Evolutionary conservation across 2,797 vertebrate genomes (phyloP).

Genomic region (Epinephelus malabaricus): DNA sequence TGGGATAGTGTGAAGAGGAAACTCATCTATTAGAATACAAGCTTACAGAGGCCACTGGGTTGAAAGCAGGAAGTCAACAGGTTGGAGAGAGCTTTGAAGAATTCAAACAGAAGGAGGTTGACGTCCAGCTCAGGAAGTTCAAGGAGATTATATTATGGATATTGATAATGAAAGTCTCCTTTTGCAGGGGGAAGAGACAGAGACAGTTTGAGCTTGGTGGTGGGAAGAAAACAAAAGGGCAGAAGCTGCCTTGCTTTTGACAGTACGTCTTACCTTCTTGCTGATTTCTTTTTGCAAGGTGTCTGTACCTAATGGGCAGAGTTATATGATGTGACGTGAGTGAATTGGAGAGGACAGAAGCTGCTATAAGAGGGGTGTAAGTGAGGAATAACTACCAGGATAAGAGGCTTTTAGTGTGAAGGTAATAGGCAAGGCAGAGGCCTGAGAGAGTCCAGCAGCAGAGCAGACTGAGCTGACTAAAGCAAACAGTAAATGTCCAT

Average conservation of each 20-base stretch:
- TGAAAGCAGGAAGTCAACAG: background rate
- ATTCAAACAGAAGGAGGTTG: no score
- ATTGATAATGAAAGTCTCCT: no score
- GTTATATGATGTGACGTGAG: slow-evolving; percentile 29
- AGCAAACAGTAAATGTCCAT: slow-evolving; percentile 85
- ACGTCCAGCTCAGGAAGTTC: no score
- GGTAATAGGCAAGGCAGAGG: slow-evolving; percentile 52
- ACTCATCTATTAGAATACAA: no score
- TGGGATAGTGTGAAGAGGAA: background rate
- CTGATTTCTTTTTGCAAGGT: slow-evolving; percentile 71
- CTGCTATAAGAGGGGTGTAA: slow-evolving; percentile 40
- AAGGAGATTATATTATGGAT: no score
- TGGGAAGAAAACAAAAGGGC: no score
- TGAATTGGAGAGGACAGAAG: slow-evolving; percentile 29
- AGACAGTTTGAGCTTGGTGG: no score
- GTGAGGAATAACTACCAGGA: slow-evolving; percentile 47
- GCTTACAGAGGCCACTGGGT: background rate
- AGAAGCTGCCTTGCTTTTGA: slow-evolving; percentile 37
- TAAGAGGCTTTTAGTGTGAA: slow-evolving; percentile 65
- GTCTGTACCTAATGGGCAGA: slow-evolving; percentile 44
- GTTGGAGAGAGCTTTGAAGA: no score
- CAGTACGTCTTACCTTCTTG: slow-evolving; percentile 11
- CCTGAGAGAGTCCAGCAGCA: slow-evolving; percentile 80
- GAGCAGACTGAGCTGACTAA: slow-evolving; percentile 80
- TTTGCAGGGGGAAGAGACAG: no score